Conservation (phyloP, 2,888 invertebrate species). For the Meteorus colon region DNA sequence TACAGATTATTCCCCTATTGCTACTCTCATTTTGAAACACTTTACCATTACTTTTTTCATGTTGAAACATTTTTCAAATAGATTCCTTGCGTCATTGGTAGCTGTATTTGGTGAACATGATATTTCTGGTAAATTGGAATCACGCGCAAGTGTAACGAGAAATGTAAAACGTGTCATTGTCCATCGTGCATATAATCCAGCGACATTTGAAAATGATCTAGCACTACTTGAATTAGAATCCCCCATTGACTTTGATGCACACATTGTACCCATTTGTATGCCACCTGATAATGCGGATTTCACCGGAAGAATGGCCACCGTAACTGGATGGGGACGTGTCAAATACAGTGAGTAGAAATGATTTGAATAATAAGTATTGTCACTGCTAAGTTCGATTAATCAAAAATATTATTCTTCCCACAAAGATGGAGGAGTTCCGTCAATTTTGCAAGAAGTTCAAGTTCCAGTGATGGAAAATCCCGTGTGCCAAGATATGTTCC, state of each 20-base stretch:
- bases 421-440: constrained; percentile 87
- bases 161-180: constrained; percentile 92
- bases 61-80: constrained; percentile 58
- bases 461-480: constrained; percentile 94
- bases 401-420: not conserved
- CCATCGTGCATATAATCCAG: constrained; percentile 90
- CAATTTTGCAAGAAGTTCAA: constrained; percentile 91
- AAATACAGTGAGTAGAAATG: constrained; percentile 81
- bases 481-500: constrained; percentile 95
- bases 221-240: constrained; percentile 90
- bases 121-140: constrained; percentile 88
- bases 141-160: constrained; percentile 84
- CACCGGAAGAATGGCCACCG: constrained; percentile 89
- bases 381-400: not conserved
- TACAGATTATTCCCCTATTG: constrained; percentile 18
- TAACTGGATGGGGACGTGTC: constrained; percentile 94
- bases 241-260: constrained; percentile 87
- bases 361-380: not conserved
- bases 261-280: constrained; percentile 95
- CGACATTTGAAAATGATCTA: constrained; percentile 93
- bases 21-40: not conserved
- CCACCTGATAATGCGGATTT: constrained; percentile 85
- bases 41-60: not conserved
- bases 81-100: constrained; percentile 90
- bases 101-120: constrained; percentile 95